Conservation (phyloP, 2,797 vertebrate species). For the Psittacula derbiana region DNA sequence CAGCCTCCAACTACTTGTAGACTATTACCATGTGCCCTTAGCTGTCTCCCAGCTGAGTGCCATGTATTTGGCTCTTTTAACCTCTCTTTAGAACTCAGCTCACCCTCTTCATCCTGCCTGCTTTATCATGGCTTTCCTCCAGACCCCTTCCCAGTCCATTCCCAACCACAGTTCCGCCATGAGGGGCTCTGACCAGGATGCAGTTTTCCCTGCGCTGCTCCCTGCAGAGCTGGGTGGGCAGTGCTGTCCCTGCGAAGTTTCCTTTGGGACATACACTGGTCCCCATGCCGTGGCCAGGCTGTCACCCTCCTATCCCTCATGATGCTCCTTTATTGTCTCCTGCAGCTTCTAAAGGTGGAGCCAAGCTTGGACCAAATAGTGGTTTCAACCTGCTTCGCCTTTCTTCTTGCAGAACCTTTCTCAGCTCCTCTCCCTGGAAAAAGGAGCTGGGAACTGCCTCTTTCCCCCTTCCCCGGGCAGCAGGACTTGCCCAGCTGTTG, state of each 20-base stretch:
- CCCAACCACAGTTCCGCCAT: fast-evolving
- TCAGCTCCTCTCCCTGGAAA: background rate
- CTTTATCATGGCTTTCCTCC: background rate
- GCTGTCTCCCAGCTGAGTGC: background rate
- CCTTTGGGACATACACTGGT: fast-evolving
- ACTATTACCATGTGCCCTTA: background rate
- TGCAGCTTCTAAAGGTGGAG: background rate
- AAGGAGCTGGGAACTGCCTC: background rate
- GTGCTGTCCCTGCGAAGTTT: background rate
- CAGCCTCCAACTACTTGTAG: background rate
- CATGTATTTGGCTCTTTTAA: background rate
- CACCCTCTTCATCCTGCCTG: background rate
- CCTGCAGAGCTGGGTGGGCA: background rate
- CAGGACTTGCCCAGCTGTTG: background rate
- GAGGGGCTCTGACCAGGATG: background rate
- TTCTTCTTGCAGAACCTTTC: background rate
- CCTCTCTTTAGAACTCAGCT: background rate
- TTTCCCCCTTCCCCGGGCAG: background rate
- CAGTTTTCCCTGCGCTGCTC: background rate
- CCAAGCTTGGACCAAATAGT: background rate
- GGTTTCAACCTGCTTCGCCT: background rate
- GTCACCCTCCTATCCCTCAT: background rate
- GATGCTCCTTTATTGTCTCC: background rate
- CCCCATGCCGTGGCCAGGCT: background rate
- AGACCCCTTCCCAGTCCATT: background rate